These are phyloP conservation scores for Hyles euphorbiae DNA, from an alignment of 1,140 invertebrate species.

Conservation along the genomic window DNA sequence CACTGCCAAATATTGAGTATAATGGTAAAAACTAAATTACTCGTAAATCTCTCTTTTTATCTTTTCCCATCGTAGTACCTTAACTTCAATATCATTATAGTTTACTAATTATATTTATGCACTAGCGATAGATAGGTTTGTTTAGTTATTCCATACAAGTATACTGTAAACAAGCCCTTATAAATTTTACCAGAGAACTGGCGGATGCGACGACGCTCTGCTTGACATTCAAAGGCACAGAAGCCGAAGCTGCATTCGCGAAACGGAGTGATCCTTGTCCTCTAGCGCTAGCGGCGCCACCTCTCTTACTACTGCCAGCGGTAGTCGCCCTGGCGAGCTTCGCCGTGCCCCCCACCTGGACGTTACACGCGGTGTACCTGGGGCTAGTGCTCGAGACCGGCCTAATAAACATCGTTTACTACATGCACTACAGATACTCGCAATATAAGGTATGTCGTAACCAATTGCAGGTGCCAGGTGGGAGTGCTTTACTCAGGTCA, in stretches of 20 bases:
- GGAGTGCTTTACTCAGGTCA: no score
- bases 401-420: constrained; percentile 51
- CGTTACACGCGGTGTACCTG: constrained; percentile 49
- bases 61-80: no score
- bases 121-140: no score
- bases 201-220: constrained; percentile 81
- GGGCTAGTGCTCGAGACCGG: constrained; percentile 49
- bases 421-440: constrained; percentile 45
- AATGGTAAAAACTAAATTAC: no score
- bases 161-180: no score
- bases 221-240: constrained; percentile 80
- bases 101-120: no score
- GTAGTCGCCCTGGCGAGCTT: constrained; percentile 45
- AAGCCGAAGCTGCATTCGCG: constrained; percentile 80
- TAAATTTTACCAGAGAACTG: constrained; percentile 74
- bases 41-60: no score
- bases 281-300: constrained; percentile 78
- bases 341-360: constrained; percentile 44
- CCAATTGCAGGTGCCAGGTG: no score
- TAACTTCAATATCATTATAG: no score
- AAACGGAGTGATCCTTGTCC: constrained; percentile 65
- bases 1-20: no score
- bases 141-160: no score
- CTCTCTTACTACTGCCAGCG: constrained; percentile 51
- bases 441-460: constrained; percentile 43